These are phyloP conservation scores for Protonibea diacanthus DNA, from an alignment of 2,797 vertebrate genomes.

Conservation along the genomic window DNA sequence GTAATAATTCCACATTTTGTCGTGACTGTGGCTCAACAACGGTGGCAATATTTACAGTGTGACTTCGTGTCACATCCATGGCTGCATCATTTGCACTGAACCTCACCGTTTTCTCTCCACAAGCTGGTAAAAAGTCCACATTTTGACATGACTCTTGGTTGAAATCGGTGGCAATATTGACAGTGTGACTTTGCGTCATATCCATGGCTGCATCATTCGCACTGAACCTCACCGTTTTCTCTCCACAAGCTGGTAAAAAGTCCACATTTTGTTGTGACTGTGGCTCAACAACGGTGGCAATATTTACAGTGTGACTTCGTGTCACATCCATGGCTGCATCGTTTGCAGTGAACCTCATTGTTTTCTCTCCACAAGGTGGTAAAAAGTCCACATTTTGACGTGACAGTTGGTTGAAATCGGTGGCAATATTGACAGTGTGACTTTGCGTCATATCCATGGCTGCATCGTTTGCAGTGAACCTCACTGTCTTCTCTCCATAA, in stretches of 20 bases:
- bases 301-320: background rate
- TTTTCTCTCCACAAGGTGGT: constrained; percentile 1
- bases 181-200: constrained; percentile 2
- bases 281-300: background rate
- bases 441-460: constrained; percentile 46
- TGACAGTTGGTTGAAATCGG: background rate
- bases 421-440: background rate
- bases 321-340: constrained; percentile 14
- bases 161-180: background rate
- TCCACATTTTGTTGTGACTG: background rate
- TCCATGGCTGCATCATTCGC: constrained; percentile 3
- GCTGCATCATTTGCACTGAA: constrained; percentile 82
- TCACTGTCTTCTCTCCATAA: constrained; percentile 72
- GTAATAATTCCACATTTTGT: background rate
- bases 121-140: background rate
- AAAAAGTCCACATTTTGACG: background rate
- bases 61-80: constrained; percentile 90
- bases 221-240: background rate
- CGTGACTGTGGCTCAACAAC: background rate
- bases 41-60: constrained; percentile 64
- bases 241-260: background rate
- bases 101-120: constrained; percentile 81
- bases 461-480: constrained; percentile 83
- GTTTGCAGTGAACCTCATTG: background rate
- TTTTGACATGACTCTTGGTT: background rate